These are phyloP conservation scores for Andinoacara biseriatus DNA, from an alignment of 2,113 vertebrate species.

Conservation along the genomic window DNA sequence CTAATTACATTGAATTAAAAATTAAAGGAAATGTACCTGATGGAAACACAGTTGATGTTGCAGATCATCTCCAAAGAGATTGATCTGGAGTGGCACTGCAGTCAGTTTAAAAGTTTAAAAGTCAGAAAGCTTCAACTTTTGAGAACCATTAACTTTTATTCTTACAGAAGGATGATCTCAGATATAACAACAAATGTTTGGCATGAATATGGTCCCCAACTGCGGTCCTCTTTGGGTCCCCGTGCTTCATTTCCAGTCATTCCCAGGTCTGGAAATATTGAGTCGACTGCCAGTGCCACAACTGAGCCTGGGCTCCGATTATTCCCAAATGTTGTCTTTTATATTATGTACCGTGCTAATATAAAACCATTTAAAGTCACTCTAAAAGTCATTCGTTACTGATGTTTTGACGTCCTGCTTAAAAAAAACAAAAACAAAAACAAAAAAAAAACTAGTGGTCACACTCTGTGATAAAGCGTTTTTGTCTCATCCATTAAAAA, in stretches of 20 bases:
- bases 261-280: background rate
- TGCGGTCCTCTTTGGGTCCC: background rate
- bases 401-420: background rate
- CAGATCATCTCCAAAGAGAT: too few relatives aligned
- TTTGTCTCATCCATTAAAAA: slow-evolving; percentile 39
- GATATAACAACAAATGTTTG: slow-evolving; percentile 1
- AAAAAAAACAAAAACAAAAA: too few relatives aligned
- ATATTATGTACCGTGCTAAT: background rate
- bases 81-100: too few relatives aligned
- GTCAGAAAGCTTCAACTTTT: background rate
- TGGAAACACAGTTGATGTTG: too few relatives aligned
- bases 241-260: background rate
- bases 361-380: background rate
- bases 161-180: background rate
- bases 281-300: background rate
- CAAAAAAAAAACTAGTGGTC: background rate
- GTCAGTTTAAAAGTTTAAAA: background rate
- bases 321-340: background rate
- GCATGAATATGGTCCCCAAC: background rate
- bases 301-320: background rate
- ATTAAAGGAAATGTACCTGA: too few relatives aligned
- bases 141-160: background rate
- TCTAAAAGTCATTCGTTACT: background rate
- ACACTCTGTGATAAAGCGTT: background rate
- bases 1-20: too few relatives aligned